A percentile compares a stretch with the other conserved stretches of the same genome.
These are phyloP conservation scores for Corynorhinus townsendii DNA, from an alignment of 2,113 vertebrate species.

Conservation along the genomic window DNA sequence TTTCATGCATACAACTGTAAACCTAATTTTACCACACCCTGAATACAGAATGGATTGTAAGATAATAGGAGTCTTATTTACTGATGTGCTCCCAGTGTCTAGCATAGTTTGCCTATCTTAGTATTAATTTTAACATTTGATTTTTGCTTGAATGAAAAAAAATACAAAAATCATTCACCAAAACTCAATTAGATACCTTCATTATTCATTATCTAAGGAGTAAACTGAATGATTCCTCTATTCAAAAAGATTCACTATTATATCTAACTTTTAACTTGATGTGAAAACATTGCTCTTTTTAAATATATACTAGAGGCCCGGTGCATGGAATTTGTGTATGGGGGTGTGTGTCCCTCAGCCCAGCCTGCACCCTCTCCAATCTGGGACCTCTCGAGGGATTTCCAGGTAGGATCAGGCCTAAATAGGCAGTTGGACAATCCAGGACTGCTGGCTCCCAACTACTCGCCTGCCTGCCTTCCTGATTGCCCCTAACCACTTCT, in stretches of 20 bases:
- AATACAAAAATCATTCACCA: background rate
- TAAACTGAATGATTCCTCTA: background rate
- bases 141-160: background rate
- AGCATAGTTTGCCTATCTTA: background rate
- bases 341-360: too few species aligned
- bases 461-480: too few species aligned
- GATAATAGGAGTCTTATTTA: background rate
- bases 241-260: background rate
- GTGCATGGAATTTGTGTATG: too few species aligned
- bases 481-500: too few species aligned
- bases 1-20: background rate
- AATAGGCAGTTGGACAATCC: too few species aligned
- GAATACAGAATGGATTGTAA: background rate
- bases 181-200: background rate
- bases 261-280: background rate
- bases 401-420: too few species aligned
- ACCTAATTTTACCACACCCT: background rate
- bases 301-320: too few species aligned
- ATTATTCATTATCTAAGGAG: background rate
- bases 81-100: background rate
- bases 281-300: background rate
- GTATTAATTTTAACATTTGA: background rate
- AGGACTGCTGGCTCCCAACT: too few species aligned
- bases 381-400: too few species aligned
- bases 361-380: too few species aligned